These are phyloP conservation scores for Onthophagus sagittarius DNA, from an alignment of 2,888 invertebrate species.

Conservation along the genomic window DNA sequence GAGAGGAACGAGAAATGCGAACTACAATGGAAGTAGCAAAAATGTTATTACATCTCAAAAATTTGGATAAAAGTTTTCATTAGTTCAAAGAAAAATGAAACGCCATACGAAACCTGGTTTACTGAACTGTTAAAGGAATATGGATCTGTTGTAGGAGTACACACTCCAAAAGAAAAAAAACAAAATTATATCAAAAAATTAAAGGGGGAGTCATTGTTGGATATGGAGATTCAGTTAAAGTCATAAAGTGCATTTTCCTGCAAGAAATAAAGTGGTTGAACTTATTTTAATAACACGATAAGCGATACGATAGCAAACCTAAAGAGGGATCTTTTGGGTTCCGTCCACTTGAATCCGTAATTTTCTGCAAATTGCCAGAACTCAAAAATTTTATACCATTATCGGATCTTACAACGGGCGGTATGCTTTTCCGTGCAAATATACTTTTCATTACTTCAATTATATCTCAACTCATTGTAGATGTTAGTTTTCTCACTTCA, in stretches of 20 bases:
- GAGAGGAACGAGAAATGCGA: conserved; percentile 39
- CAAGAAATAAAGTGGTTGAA: conserved; percentile 25
- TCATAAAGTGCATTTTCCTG: conserved; percentile 26
- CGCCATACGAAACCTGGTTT: conserved; percentile 41
- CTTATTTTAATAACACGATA: too few species aligned
- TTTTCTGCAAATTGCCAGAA: too few species aligned
- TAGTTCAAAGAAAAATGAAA: conserved; percentile 23
- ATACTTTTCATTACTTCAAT: too few species aligned
- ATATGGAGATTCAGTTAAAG: conserved; percentile 23
- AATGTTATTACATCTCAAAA: conserved; percentile 31
- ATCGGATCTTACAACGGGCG: too few species aligned
- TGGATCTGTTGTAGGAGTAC: conserved; percentile 28
- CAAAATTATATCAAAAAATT: conserved; percentile 26
- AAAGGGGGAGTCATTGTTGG: conserved; percentile 26
- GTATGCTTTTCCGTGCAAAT: too few species aligned
- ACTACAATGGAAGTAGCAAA: conserved; percentile 38
- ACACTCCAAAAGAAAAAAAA: conserved; percentile 28
- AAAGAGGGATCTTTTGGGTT: too few species aligned
- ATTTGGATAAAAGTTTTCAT: conserved; percentile 26
- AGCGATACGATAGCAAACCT: too few species aligned
- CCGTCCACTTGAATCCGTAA: too few species aligned
- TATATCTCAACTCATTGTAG: too few species aligned
- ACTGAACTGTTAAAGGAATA: conserved; percentile 24
- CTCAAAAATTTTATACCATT: too few species aligned
- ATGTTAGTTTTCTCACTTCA: too few species aligned